phyloP scores from a whole-genome alignment of 2,888 invertebrate genomes.

The Alitta virens region DNA sequence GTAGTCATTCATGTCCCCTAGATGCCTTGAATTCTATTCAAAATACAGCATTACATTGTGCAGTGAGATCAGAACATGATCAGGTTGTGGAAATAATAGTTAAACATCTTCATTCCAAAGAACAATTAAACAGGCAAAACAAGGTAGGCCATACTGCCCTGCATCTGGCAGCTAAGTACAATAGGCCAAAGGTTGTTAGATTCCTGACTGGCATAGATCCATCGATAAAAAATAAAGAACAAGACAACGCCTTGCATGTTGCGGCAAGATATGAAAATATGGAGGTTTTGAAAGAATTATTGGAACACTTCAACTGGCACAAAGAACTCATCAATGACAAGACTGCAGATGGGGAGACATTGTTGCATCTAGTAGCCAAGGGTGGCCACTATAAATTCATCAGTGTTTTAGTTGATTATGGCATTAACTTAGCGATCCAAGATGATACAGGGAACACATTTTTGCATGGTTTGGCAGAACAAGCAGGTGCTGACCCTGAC shows the following conservation, averaged over 20 bases:
- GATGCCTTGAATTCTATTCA: neutral
- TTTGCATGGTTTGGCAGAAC: constrained; percentile 34
- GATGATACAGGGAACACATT: constrained; percentile 39
- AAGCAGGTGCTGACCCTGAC: constrained; percentile 26
- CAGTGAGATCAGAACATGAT: neutral
- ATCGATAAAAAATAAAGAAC: constrained; percentile 32
- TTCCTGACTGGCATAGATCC: neutral
- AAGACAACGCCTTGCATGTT: constrained; percentile 42
- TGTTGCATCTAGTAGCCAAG: neutral
- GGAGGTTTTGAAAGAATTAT: too few species aligned
- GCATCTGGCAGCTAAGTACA: neutral
- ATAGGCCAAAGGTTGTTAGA: neutral
- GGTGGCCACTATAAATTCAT: neutral
- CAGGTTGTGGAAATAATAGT: neutral
- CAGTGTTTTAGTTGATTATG: constrained; percentile 6
- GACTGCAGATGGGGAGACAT: neutral
- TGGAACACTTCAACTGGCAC: too few species aligned
- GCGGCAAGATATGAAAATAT: constrained; percentile 23
- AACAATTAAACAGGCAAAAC: constrained; percentile 23
- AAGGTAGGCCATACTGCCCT: constrained; percentile 35
- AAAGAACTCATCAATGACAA: neutral
- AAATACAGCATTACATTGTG: neutral
- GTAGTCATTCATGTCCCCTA: constrained; percentile 33
- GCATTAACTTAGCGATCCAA: constrained; percentile 32
- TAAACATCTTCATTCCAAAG: neutral